A percentile compares a stretch with the other conserved stretches of the same genome.
Conservation (phyloP, 53 echinoderm and acorn worm genomes). For the Holothuria leucospilota region DNA sequence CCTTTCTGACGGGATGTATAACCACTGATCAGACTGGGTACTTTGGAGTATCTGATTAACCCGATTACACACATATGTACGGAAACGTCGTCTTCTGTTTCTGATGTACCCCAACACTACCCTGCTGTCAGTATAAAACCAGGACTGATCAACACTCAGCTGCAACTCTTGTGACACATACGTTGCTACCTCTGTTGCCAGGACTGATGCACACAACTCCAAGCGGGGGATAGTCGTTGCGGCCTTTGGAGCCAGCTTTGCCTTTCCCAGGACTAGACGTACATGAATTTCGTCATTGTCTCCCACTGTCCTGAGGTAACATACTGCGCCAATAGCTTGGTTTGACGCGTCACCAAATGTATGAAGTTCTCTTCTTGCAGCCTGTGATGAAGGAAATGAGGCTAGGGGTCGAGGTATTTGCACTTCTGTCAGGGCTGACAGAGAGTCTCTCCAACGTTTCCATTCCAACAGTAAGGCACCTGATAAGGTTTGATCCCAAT, state of each 20-base stretch:
- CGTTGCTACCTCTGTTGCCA: constrained; percentile 52
- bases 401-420: constrained; percentile 54
- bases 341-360: constrained; percentile 59
- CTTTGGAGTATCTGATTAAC: constrained; percentile 57
- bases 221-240: constrained; percentile 68
- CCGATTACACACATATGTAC: constrained; percentile 63
- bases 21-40: constrained; percentile 62
- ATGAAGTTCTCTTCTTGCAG: constrained; percentile 44
- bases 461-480: constrained; percentile 43
- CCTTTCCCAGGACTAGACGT: constrained; percentile 57
- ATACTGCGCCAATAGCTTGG: constrained; percentile 55
- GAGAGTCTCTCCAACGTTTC: constrained; percentile 54
- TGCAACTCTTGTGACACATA: constrained; percentile 41
- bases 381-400: constrained; percentile 49
- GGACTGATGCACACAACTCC: constrained; percentile 38
- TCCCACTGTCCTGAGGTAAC: constrained; percentile 32
- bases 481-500: constrained; percentile 57
- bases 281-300: constrained; percentile 53
- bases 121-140: constrained; percentile 51
- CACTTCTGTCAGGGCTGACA: constrained; percentile 41
- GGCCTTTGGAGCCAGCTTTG: constrained; percentile 52
- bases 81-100: constrained; percentile 65
- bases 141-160: neutral
- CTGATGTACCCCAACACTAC: constrained; percentile 69
- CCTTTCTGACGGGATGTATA: constrained; percentile 42